Percentiles rank a stretch among this genome's conserved stretches.
Conservation (phyloP, 1,140 invertebrate genomes). For the Pissodes strobi region DNA sequence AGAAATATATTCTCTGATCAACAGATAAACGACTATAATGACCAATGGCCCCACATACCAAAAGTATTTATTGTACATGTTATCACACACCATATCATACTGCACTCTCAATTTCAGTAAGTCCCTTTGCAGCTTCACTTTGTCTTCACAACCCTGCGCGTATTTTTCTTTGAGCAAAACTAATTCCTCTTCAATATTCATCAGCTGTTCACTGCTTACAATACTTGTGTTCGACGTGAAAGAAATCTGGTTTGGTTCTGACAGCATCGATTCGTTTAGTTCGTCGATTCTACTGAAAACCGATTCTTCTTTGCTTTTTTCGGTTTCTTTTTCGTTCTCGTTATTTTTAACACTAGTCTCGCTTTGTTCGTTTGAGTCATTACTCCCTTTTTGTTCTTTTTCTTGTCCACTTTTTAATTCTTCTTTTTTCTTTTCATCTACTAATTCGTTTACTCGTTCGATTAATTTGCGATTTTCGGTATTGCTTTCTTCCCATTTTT, state of each 20-base stretch:
- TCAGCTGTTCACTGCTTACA: constrained; percentile 41
- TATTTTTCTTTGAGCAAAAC: constrained; percentile 61
- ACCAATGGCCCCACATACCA: constrained; percentile 53
- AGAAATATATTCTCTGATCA: constrained; percentile 53
- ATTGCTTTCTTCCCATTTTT: constrained; percentile 55
- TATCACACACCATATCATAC: constrained; percentile 48
- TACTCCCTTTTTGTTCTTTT: constrained; percentile 2
- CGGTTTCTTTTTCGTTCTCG: constrained; percentile 18
- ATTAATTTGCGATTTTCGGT: constrained; percentile 56
- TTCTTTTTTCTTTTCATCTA: constrained; percentile 28
- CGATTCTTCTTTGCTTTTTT: constrained; percentile 15
- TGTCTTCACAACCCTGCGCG: constrained; percentile 57
- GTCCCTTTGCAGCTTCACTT: constrained; percentile 56
- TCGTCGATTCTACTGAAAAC: neutral
- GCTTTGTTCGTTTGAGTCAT: constrained; percentile 6
- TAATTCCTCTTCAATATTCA: constrained; percentile 58
- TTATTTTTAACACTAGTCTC: constrained; percentile 4
- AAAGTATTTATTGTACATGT: constrained; percentile 52
- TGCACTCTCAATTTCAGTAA: constrained; percentile 45
- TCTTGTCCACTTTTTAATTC: too few species aligned
- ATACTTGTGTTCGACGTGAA: constrained; percentile 8
- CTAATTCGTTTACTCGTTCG: constrained; percentile 40
- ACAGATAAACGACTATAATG: constrained; percentile 51
- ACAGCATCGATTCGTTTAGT: constrained; percentile 5
- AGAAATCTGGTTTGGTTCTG: neutral